phyloP scores from a whole-genome alignment of 2,888 invertebrate genomes.

The Melolontha melolontha region DNA sequence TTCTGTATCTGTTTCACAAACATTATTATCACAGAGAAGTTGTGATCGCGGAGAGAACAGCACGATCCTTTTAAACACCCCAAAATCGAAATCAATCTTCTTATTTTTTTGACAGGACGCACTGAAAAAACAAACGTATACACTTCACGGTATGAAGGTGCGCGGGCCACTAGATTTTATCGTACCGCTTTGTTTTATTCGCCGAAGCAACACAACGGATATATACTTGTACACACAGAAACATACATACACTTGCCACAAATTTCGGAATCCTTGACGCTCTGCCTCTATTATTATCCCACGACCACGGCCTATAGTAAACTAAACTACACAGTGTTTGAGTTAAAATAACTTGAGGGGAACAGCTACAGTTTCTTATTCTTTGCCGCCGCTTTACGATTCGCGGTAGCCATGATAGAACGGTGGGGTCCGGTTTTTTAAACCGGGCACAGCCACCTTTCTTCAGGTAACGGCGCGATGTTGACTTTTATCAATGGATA shows the following conservation, averaged over 20 bases:
- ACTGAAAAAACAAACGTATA: slow-evolving; percentile 9
- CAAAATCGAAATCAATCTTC: too few relatives aligned
- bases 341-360: slow-evolving; percentile 36
- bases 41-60: too few relatives aligned
- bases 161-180: slow-evolving; percentile 27
- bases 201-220: too few relatives aligned
- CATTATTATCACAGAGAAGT: too few relatives aligned
- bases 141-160: slow-evolving; percentile 8
- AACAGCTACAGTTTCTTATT: slow-evolving; percentile 16
- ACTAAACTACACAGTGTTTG: slow-evolving; percentile 35
- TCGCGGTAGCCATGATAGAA: slow-evolving; percentile 38
- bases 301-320: slow-evolving; percentile 36
- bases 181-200: slow-evolving; percentile 31
- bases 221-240: neutral
- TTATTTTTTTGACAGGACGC: slow-evolving; percentile 19
- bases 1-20: too few relatives aligned
- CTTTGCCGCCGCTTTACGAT: slow-evolving; percentile 31
- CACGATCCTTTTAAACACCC: too few relatives aligned
- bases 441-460: slow-evolving; percentile 23
- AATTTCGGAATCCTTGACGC: slow-evolving; percentile 36
- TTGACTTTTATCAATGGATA: neutral
- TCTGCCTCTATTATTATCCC: slow-evolving; percentile 41
- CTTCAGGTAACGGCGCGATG: slow-evolving; percentile 18
- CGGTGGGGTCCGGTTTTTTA: slow-evolving; percentile 43
- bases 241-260: slow-evolving; percentile 27